Base-by-base conservation (phyloP, 2,113 vertebrate genomes). In the Panthera leo region DNA sequence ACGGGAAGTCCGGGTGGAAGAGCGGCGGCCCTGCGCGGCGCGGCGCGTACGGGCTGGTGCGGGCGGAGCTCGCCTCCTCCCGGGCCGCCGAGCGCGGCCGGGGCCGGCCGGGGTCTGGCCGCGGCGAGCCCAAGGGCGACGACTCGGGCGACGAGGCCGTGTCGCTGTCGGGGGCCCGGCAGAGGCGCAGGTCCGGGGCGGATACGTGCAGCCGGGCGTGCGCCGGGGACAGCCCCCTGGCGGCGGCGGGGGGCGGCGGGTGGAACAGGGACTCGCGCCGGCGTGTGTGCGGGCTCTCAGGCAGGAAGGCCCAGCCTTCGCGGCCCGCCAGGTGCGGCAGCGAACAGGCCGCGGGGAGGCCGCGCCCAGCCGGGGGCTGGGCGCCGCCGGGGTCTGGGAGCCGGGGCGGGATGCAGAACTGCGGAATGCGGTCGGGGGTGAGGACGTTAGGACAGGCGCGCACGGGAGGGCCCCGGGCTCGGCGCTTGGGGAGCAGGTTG, bases 211-310 rank as follows among this genome's bases (percentile, higher is more conserved):
- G 94, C 5, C 70, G 79, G 1, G 83, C 8, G 5, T 8, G 80
- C 10, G 80, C 70, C 0, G 93, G 55, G 11, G 61, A 42, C 1
- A 75, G 91, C 21, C 51, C 63, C 5, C 31, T 79, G 5, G 10
- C 27, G 0, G 29, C 82, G 5, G 9, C 25, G 1, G 48, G 48
- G 14, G 19, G 76, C 11, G 89, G 76, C 80, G 27, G 0, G 82
- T 98, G 98, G 98, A 99, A 98, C 45, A 99, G 97, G 19, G 98
- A 98, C 97, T 99, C 98, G 18, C 98, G 98, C 15, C 98, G 97
- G 42, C 98, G 98, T 1, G 98, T 98, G 96, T 99, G 98, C 21
- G 98, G 98, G 85, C 98, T 99, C 96, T 98, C 98, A 2, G 93
- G 98, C 27, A 98, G 97, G 87, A 96, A 97, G 68, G 94, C 45